Percentiles rank a stretch among this genome's conserved stretches.
Conservation (phyloP, 2,797 vertebrate species). For the Eupleurogrammus muticus region DNA sequence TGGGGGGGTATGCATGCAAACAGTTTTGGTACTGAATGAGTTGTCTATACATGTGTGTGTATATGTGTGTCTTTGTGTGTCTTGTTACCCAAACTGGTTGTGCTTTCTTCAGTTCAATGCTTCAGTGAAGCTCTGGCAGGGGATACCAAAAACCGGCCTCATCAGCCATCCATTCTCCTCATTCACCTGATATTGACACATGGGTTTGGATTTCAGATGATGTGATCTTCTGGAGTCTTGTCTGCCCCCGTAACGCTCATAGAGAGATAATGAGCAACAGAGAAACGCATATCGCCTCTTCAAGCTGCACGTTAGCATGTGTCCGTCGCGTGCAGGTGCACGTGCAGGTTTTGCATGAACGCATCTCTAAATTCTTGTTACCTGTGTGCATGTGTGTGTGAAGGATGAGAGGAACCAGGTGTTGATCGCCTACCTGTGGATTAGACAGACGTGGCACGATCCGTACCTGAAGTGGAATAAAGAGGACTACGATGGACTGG, state of each 20-base stretch:
- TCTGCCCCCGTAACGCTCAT: constrained; percentile 23
- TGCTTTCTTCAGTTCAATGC: constrained; percentile 49
- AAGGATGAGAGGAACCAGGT: constrained; percentile 98
- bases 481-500: constrained; percentile 94
- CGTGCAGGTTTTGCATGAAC: constrained; percentile 10
- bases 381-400: constrained; percentile 15
- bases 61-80: constrained; percentile 40
- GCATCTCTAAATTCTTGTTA: constrained; percentile 3
- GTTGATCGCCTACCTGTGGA: constrained; percentile 95
- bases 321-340: not conserved
- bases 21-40: constrained; percentile 13
- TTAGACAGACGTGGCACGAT: constrained; percentile 95
- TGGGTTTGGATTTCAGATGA: constrained; percentile 64
- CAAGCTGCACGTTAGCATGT: constrained; percentile 8
- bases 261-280: constrained; percentile 39
- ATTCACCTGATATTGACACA: constrained; percentile 74
- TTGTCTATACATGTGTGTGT: constrained; percentile 10
- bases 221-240: constrained; percentile 45
- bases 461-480: constrained; percentile 93
- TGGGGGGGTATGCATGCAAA: constrained; percentile 15
- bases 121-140: constrained; percentile 42
- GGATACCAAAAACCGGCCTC: constrained; percentile 30
- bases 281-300: constrained; percentile 5
- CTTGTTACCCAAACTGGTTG: constrained; percentile 56
- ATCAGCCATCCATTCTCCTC: constrained; percentile 10